These are phyloP conservation scores for Esox lucius DNA, from an alignment of 2,797 vertebrate species.

Conservation along the genomic window DNA sequence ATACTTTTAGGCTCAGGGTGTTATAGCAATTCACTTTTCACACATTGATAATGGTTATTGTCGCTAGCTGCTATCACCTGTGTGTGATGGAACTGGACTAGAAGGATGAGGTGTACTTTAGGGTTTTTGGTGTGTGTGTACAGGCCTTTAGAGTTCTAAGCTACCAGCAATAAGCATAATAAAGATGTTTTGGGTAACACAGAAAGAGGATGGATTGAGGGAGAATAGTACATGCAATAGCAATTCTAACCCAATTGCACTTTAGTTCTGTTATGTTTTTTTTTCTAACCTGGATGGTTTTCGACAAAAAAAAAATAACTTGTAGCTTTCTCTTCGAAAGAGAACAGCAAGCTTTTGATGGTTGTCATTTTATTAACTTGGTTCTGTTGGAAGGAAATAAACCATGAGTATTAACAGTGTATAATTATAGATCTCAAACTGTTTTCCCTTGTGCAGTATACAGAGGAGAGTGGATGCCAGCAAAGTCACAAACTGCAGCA, in stretches of 20 bases:
- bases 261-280: not conserved
- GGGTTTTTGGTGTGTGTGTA: too few species aligned
- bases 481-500: slow-evolving; percentile 96
- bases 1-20: too few species aligned
- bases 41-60: too few species aligned
- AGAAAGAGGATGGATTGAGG: not conserved
- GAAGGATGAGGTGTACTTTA: too few species aligned
- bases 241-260: not conserved
- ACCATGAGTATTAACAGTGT: slow-evolving; percentile 92
- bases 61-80: too few species aligned
- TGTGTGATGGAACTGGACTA: too few species aligned
- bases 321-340: slow-evolving; percentile 48
- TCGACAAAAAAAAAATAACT: slow-evolving; percentile 14
- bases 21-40: too few species aligned
- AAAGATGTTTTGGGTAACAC: not conserved
- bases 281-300: not conserved
- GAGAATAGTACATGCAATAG: not conserved
- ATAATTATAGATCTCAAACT: slow-evolving; percentile 94
- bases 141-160: not conserved
- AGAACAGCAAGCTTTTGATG: slow-evolving; percentile 83
- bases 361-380: slow-evolving; percentile 85
- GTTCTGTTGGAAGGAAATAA: slow-evolving; percentile 88
- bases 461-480: slow-evolving; percentile 95
- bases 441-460: slow-evolving; percentile 88
- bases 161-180: not conserved